Evolutionary conservation across 1,140 invertebrate species (phyloP), one percentile per base, ranked within the genome.

Genomic region (Drosophila nigrodunni): DNA sequence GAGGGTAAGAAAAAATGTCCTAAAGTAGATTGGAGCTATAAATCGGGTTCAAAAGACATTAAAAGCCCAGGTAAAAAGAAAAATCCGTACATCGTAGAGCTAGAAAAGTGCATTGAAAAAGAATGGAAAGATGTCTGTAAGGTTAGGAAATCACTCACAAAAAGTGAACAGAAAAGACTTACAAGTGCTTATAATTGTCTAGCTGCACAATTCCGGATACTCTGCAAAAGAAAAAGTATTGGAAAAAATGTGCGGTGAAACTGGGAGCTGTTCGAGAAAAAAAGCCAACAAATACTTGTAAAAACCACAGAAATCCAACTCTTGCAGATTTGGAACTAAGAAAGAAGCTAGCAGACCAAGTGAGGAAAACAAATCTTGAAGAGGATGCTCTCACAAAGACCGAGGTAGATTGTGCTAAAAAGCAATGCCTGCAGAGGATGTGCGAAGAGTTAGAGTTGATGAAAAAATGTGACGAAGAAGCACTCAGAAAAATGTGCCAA

Each of bases 71-170:
- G 30, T 1, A 15, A 11, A 41, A n/a, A 3, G 1, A 41, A 58
- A 13, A 72, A 43, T 18, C 7, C 9, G 0, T 66, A 52, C 18
- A 37, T 49, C 6, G 9, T 66, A 7, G 58, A 59, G 11, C 11
- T 72, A 7, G 61, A 72, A 34, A 59, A 59, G 9, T 72, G 70
- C 11, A 52, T 72, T 3, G 25, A 21, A 9, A 34, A 37, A 0
- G 44, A 66, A 30, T 72, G 70, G 70, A 15, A 30, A 13, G n/a
- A 58, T 37, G 15, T 59, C 4, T 44, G 52, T 15, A 18, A 25
- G 9, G 10, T 41, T 37, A 61, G 10, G 9, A 25, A 55, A 2
- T 15, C 30, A 2, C 50, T 66, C 0, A n/a, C 44, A 3, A 58
- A 59, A 25, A 4, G 2, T 11, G 52, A 72, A 4, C 25, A 50